These are phyloP conservation scores for Gymnoscelis rufifasciata DNA, from an alignment of 2,888 invertebrate species.

Conservation along the genomic window DNA sequence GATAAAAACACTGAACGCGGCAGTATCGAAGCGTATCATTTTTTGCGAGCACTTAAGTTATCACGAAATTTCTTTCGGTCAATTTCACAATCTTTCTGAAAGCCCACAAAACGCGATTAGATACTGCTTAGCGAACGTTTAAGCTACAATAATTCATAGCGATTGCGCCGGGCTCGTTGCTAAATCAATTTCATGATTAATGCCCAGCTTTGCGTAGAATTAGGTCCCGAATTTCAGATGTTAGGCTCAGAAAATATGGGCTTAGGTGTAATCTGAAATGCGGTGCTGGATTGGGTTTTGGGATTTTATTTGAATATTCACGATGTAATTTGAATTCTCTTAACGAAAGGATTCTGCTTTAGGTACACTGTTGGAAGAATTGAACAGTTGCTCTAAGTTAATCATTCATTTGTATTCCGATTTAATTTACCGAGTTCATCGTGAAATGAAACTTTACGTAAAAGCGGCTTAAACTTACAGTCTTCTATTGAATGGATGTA, in stretches of 20 bases:
- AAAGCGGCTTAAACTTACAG: too few relatives aligned
- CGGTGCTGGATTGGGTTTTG: neutral
- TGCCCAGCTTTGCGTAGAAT: constrained; percentile 15
- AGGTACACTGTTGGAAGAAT: neutral
- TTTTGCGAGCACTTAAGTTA: constrained; percentile 15
- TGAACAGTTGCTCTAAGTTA: constrained; percentile 11
- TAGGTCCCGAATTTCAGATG: constrained; percentile 12
- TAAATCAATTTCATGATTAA: constrained; percentile 25
- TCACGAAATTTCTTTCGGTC: constrained; percentile 11
- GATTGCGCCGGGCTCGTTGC: constrained; percentile 14
- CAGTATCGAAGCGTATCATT: constrained; percentile 5
- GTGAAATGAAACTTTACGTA: too few relatives aligned
- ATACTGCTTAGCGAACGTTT: constrained; percentile 12
- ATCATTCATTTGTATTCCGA: too few relatives aligned
- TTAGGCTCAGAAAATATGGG: constrained; percentile 9
- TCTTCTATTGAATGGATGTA: too few relatives aligned
- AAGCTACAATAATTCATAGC: constrained; percentile 20
- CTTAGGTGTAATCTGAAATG: constrained; percentile 9
- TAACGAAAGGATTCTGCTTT: neutral
- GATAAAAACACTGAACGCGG: constrained; percentile 18
- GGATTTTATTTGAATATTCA: neutral
- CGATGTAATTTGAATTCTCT: constrained; percentile 1
- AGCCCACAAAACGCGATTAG: constrained; percentile 17
- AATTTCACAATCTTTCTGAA: constrained; percentile 12
- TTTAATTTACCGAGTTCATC: too few relatives aligned